These are phyloP conservation scores for Drosophila paracracens DNA, from an alignment of 2,888 invertebrate genomes.

Conservation along the genomic window DNA sequence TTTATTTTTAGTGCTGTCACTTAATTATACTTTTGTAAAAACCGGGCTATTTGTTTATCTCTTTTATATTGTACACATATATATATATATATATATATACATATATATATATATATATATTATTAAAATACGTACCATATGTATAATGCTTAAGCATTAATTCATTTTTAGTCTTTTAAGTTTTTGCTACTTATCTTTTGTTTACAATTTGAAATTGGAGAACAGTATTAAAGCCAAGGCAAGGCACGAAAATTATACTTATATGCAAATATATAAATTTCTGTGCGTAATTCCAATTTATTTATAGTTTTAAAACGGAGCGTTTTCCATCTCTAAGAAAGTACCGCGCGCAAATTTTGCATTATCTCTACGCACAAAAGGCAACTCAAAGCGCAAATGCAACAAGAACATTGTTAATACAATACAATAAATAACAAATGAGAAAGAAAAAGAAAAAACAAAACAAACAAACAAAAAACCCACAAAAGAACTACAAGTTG, in stretches of 20 bases:
- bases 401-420: conserved; percentile 35
- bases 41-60: conserved; percentile 47
- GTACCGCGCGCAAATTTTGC: conserved; percentile 34
- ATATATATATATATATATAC: conserved; percentile 15
- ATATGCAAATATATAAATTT: conserved; percentile 58
- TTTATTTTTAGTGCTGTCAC: conserved; percentile 40
- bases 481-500: conserved; percentile 64
- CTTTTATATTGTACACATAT: conserved; percentile 8
- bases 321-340: conserved; percentile 28
- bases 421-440: conserved; percentile 29
- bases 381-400: conserved; percentile 51
- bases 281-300: conserved; percentile 71
- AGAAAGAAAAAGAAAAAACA: conserved; percentile 12
- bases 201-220: conserved; percentile 75
- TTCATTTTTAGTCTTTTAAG: conserved; percentile 59
- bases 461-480: conserved; percentile 27
- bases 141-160: conserved; percentile 39
- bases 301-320: conserved; percentile 47
- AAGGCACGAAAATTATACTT: conserved; percentile 58
- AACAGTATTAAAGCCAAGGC: conserved; percentile 75
- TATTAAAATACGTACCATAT: conserved; percentile 29
- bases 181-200: conserved; percentile 67
- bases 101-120: conserved; percentile 18
- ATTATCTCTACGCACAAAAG: conserved; percentile 18
- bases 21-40: conserved; percentile 70